These are phyloP conservation scores for Halichoerus grypus DNA, from an alignment of 2,113 vertebrate species.

Conservation along the genomic window DNA sequence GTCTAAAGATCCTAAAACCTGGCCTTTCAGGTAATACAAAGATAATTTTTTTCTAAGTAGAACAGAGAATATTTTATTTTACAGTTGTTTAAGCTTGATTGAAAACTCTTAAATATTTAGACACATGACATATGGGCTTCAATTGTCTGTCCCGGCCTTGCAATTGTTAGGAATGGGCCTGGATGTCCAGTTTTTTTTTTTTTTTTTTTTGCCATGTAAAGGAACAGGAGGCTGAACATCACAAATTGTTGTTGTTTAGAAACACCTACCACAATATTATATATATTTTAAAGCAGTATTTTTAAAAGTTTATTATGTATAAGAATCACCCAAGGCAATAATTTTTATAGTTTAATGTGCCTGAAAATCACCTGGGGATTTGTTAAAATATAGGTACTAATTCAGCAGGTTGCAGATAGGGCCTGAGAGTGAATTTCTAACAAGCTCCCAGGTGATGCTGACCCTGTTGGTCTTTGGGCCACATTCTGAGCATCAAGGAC, in stretches of 20 bases:
- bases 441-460: background rate
- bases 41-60: background rate
- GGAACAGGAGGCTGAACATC: background rate
- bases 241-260: background rate
- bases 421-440: background rate
- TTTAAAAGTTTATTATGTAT: background rate
- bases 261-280: constrained; percentile 12
- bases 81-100: background rate
- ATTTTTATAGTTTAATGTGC: background rate
- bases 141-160: background rate
- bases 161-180: background rate
- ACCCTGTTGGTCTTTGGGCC: background rate
- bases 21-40: background rate
- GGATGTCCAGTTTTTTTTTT: background rate
- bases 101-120: constrained; percentile 1
- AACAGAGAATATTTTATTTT: background rate
- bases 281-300: background rate
- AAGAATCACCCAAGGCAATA: background rate
- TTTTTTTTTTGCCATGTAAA: background rate
- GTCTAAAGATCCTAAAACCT: background rate
- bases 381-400: background rate
- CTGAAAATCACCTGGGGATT: background rate
- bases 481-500: constrained; percentile 2
- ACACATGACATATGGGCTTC: background rate
- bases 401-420: background rate